Conservation (phyloP, 35 echinoderm and acorn worm species). For the Heliocidaris tuberculata region DNA sequence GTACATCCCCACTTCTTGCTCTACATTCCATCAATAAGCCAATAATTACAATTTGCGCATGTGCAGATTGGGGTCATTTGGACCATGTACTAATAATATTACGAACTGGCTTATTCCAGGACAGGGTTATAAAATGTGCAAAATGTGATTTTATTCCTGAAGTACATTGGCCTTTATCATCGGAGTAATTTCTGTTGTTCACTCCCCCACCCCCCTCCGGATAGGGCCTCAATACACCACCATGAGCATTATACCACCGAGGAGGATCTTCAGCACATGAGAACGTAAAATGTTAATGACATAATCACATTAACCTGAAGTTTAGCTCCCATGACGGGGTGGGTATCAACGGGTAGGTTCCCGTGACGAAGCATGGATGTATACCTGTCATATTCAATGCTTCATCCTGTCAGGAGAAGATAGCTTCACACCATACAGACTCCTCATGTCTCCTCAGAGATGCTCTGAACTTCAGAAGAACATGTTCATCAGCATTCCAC, state of each 20-base stretch:
- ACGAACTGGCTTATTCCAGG: too few relatives aligned
- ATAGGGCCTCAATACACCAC: background rate
- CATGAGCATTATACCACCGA: background rate
- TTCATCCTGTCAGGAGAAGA: background rate
- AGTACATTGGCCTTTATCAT: too few relatives aligned
- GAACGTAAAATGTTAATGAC: background rate
- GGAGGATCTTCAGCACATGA: background rate
- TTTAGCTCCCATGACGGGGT: background rate
- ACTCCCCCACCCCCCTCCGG: background rate
- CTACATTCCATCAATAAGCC: too few relatives aligned
- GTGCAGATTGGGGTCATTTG: too few relatives aligned
- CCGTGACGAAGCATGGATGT: background rate
- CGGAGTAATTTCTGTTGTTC: too few relatives aligned
- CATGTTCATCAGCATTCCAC: too few relatives aligned
- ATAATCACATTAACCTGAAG: background rate
- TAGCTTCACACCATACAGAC: background rate
- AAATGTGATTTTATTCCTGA: too few relatives aligned
- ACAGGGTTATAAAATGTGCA: too few relatives aligned
- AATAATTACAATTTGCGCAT: too few relatives aligned
- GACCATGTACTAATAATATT: too few relatives aligned
- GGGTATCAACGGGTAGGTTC: background rate
- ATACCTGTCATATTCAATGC: background rate
- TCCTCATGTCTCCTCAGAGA: background rate
- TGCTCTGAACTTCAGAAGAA: too few relatives aligned
- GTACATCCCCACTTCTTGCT: too few relatives aligned